A percentile compares a stretch with the other conserved stretches of the same genome.
Conservation (phyloP, 2,797 vertebrate species). For the Coregonus sp. region DNA sequence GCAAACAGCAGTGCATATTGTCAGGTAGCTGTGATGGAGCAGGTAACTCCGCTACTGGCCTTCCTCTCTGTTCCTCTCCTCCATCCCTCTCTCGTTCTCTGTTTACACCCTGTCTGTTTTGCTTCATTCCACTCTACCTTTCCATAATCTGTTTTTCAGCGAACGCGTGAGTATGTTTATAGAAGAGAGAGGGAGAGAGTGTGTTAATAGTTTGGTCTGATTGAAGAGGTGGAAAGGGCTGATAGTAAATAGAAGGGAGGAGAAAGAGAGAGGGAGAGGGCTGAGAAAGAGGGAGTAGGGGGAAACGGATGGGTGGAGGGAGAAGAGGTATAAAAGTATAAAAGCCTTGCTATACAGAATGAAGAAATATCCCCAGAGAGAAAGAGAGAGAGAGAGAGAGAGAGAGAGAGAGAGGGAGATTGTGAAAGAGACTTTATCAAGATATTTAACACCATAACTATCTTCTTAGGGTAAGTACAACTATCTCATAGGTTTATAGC, state of each 20-base stretch:
- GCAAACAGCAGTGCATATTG: conserved; percentile 61
- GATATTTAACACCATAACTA: conserved; percentile 33
- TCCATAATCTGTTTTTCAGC: conserved; percentile 28
- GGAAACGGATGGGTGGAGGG: conserved; percentile 38
- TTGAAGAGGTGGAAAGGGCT: conserved; percentile 63
- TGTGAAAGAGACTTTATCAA: conserved; percentile 32
- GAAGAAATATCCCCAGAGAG: conserved; percentile 59
- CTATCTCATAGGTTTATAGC: not conserved
- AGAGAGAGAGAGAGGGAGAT: too few relatives aligned
- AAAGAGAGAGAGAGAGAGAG: conserved; percentile 19
- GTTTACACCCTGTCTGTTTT: conserved; percentile 37
- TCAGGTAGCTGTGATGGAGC: conserved; percentile 50
- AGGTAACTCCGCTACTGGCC: conserved; percentile 4
- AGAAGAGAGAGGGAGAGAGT: conserved; percentile 49
- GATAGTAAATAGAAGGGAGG: conserved; percentile 61
- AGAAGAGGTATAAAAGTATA: conserved; percentile 62
- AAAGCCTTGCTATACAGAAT: conserved; percentile 62
- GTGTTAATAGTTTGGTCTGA: conserved; percentile 62
- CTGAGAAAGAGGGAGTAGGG: conserved; percentile 37
- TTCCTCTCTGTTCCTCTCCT: not conserved
- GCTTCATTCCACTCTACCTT: conserved; percentile 7
- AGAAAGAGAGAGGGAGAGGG: conserved; percentile 56
- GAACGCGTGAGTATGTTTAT: conserved; percentile 26
- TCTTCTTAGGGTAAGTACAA: conserved; percentile 58
- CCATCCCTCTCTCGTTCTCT: conserved; percentile 13